Base-by-base conservation (phyloP, 2,113 vertebrate species). In the Chloroceryle aenea region DNA sequence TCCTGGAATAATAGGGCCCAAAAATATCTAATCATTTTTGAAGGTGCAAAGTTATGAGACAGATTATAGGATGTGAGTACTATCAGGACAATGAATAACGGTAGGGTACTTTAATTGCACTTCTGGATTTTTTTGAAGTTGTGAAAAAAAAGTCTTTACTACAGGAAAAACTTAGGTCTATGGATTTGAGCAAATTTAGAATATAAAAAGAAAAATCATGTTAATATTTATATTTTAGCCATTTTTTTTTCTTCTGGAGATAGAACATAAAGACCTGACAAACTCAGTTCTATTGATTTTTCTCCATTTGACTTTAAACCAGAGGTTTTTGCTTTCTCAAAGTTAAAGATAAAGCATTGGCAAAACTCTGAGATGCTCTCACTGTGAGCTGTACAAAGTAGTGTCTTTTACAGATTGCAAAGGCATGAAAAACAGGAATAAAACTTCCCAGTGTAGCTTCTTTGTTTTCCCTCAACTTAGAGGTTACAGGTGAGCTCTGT, bases 331-430 rank as follows among this genome's bases (percentile, higher is more conserved):
- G 3, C 30, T 78, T 87, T 76, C 40, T 88, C 0, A 0, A 69
- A 62, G 27, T 87, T 69, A 69, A 59, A 59, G 34, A 7, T 58
- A 16, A 8, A 30, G 5, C 20, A 34, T 12, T 73, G 71, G 4
- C 40, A 76, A 79, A 73, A 89, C 26, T 76, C 30, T 29, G 29
- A 85, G 58, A 50, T 29, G 26, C 17, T 68, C 50, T 20, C 20
- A 45, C 30, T 30, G 27, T 69, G 22, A 62, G 19, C 26, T 50
- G 42, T 77, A 45, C 61, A 55, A 45, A 77, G 14, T 17, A 55
- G 7, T 8, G 1, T 32, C 34, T 77, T 34, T 79, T 47, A 30
- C 16, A 67, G 67, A 48, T 63, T 0, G 0, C 1, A 1, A 89
- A 14, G 19, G 12, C 32, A 25, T 50, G 20, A 23, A 69, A 42